A percentile compares a stretch with the other conserved stretches of the same genome.
Conservation (phyloP, 2,113 vertebrate species). For the Gavialis gangeticus region DNA sequence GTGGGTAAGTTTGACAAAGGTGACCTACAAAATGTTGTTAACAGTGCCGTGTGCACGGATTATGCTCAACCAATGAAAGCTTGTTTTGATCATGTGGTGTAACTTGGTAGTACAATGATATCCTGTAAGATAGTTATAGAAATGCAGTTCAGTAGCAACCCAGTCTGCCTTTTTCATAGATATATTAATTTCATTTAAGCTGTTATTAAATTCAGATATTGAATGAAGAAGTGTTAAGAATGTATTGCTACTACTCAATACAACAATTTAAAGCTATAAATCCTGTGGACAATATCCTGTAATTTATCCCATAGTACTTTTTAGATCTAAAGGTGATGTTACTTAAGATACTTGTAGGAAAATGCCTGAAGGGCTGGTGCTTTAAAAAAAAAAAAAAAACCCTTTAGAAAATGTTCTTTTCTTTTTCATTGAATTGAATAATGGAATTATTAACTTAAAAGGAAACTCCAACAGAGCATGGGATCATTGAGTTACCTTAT, state of each 20-base stretch:
- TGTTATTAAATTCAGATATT: neutral
- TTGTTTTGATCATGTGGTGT: neutral
- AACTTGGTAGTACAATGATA: accelerated
- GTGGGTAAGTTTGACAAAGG: neutral
- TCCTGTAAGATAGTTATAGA: neutral
- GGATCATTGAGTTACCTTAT: neutral
- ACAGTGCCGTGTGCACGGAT: neutral
- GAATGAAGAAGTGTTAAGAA: neutral
- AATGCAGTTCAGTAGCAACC: neutral
- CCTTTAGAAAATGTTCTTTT: neutral
- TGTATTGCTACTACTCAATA: neutral
- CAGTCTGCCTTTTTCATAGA: neutral
- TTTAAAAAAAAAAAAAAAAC: neutral
- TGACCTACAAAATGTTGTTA: neutral
- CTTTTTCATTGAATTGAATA: neutral
- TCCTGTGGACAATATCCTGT: neutral
- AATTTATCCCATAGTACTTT: neutral
- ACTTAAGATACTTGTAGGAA: neutral
- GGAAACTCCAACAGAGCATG: neutral
- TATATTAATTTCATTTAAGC: neutral
- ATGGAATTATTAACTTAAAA: neutral
- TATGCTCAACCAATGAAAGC: neutral
- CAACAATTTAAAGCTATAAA: accelerated
- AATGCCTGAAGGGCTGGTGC: neutral
- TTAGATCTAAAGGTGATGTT: neutral